A percentile compares a stretch with the other conserved stretches of the same genome.
These are phyloP conservation scores for Ypsolopha sequella DNA, from an alignment of 2,888 invertebrate genomes.

Conservation along the genomic window DNA sequence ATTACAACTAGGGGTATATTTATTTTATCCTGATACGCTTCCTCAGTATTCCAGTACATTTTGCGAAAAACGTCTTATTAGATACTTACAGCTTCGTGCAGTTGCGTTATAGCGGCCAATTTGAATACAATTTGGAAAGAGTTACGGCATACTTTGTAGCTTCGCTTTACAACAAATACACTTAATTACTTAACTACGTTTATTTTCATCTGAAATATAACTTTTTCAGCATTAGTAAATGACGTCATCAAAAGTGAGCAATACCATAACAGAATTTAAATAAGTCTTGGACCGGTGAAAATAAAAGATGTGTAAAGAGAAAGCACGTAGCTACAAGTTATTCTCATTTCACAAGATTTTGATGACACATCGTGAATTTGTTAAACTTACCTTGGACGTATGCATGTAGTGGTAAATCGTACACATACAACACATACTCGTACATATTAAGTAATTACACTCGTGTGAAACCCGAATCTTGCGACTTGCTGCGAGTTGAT, in stretches of 20 bases:
- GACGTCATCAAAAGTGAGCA: background rate
- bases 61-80: background rate
- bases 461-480: constrained; percentile 42
- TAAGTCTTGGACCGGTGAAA: background rate
- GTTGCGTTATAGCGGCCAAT: constrained; percentile 2
- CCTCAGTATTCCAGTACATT: no score
- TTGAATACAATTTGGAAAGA: constrained; percentile 6
- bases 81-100: background rate
- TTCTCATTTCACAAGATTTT: constrained; percentile 42
- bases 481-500: constrained; percentile 33
- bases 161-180: constrained; percentile 1
- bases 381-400: background rate
- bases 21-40: background rate
- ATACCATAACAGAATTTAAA: background rate
- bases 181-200: constrained; percentile 6
- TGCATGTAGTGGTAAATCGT: background rate
- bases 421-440: background rate
- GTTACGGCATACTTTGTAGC: constrained; percentile 2
- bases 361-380: constrained; percentile 51
- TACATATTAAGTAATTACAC: constrained; percentile 47
- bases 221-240: background rate
- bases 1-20: background rate
- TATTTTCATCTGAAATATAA: constrained; percentile 6
- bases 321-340: constrained; percentile 52
- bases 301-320: constrained; percentile 23